Base-by-base conservation (phyloP, 2,797 vertebrate genomes). In the Smutsia gigantea region DNA sequence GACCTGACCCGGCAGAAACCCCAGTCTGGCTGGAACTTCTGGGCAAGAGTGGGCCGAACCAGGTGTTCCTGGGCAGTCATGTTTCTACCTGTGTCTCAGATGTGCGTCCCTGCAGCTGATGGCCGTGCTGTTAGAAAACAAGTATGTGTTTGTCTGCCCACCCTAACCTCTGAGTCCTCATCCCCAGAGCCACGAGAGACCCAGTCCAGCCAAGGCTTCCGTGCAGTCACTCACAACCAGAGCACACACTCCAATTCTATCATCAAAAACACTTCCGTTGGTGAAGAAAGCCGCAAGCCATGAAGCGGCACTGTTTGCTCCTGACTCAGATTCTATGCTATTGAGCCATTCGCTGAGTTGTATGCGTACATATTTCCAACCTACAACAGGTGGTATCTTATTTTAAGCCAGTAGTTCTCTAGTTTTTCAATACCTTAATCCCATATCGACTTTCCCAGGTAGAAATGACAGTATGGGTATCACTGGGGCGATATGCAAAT, bases 281-380 rank as follows among this genome's bases (percentile, higher is more conserved):
- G 15, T 12, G 4, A 34, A 1, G 21, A 14, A 8, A 29, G 14
- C 21, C 5, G 12, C 87, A 42, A 15, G 51, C 59, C 19, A 4
- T 6, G 18, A 1, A 1, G 39, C 11, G 4, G 23, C 7, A 0
- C 27, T 4, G 11, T 57, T 27, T 23, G 27, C 27, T 31, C 27
- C 9, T 4, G 5, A 4, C 0, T 10, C 27, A 0, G 3, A 3
- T 13, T 39, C 75, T 1, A 6, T 0, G 10, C 31, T 0, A 27
- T 15, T 8, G 18, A 15, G 39, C 66, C 7, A 0, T 15, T 17
- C 6, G 59, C n/a, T 63, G 5, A 49, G 9, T 4, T 2, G 0
- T 31, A 7, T 7, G 6, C 2, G 10, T 3, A 2, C 7, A 0
- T 2, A 23, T 31, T 31, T 14, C 61, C 53, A 0, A 29, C 39